These are phyloP conservation scores for Anadara kagoshimensis DNA, from an alignment of 1,140 invertebrate species.

Conservation along the genomic window DNA sequence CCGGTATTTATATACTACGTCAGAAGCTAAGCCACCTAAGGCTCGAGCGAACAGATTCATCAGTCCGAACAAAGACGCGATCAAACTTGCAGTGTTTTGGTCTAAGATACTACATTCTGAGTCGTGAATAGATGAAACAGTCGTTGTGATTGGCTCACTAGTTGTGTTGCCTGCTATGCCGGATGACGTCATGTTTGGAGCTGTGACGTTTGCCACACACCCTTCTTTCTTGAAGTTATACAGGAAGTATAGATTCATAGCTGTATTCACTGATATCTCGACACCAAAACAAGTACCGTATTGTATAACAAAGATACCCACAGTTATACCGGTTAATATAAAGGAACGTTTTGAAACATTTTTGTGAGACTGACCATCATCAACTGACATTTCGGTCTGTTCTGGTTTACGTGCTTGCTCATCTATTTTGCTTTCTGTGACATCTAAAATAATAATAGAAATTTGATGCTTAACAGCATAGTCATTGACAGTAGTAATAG, in stretches of 20 bases:
- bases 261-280: slow-evolving; percentile 18
- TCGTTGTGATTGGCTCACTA: background rate
- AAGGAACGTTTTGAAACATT: no score
- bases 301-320: slow-evolving; percentile 7
- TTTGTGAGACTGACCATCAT: no score
- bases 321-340: background rate
- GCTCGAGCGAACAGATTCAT: slow-evolving; percentile 7
- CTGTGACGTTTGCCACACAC: background rate
- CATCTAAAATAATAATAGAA: no score
- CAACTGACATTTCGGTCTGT: no score
- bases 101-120: no score
- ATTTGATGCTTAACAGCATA: no score
- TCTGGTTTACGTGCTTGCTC: no score
- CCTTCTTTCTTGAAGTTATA: slow-evolving; percentile 14
- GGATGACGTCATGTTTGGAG: background rate
- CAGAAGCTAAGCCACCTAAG: background rate
- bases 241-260: slow-evolving; percentile 18
- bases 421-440: no score
- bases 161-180: background rate
- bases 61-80: slow-evolving; percentile 21
- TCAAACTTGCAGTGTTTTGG: slow-evolving; percentile 1
- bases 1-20: background rate
- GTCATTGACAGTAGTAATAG: no score
- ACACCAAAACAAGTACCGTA: slow-evolving; percentile 24
- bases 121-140: no score